Evolutionary conservation across 2,888 invertebrate genomes (phyloP).

Genomic region (Conops quadrifasciatus): DNA sequence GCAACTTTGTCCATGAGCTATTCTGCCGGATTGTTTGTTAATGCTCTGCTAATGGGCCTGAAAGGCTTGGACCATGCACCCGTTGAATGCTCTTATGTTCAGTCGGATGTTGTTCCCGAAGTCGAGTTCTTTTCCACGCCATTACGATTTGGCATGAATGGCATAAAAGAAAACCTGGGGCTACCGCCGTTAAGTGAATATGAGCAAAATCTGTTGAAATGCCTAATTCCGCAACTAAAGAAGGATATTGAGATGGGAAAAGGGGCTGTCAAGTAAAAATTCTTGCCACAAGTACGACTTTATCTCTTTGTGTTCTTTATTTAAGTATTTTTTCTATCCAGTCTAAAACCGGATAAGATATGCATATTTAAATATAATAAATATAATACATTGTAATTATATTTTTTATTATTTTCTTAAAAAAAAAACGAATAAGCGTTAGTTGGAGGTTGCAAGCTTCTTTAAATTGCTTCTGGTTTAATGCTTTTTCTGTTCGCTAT

Average conservation of each 20-base stretch:
- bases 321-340: too few species aligned
- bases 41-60: slow-evolving; percentile 82
- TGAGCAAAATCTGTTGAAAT: slow-evolving; percentile 81
- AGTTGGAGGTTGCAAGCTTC: too few species aligned
- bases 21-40: slow-evolving; percentile 88
- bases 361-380: too few species aligned
- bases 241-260: slow-evolving; percentile 91
- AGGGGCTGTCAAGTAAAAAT: slow-evolving; percentile 68
- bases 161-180: slow-evolving; percentile 92
- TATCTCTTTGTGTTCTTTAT: too few species aligned
- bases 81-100: slow-evolving; percentile 95
- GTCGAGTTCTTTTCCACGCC: slow-evolving; percentile 92
- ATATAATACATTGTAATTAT: too few species aligned
- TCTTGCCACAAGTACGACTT: too few species aligned
- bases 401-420: too few species aligned
- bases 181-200: slow-evolving; percentile 82
- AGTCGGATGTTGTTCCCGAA: slow-evolving; percentile 80
- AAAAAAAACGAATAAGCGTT: too few species aligned
- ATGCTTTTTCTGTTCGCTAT: too few species aligned
- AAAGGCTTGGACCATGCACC: not conserved
- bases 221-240: slow-evolving; percentile 85
- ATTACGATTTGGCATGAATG: slow-evolving; percentile 83
- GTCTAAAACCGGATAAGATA: too few species aligned
- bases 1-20: slow-evolving; percentile 98
- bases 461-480: too few species aligned